phyloP scores from a whole-genome alignment of 2,113 vertebrate genomes.

The Pungitius pungitius region DNA sequence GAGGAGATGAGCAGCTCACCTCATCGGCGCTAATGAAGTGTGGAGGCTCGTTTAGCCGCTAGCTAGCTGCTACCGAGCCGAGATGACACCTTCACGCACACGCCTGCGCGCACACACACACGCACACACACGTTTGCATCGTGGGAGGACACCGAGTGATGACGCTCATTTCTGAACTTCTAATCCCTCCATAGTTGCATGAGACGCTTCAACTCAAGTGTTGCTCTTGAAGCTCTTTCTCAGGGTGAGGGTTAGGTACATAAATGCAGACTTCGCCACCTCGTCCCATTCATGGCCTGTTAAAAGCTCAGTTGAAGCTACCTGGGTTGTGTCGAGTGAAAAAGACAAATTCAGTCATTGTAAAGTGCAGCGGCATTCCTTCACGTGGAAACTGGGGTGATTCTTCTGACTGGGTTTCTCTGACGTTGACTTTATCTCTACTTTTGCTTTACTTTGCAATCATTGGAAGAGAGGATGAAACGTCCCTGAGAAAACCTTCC shows the following conservation, averaged over 20 bases:
- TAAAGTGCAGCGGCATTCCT: neutral
- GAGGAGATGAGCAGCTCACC: constrained; percentile 96
- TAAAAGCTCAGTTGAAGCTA: neutral
- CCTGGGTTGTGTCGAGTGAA: neutral
- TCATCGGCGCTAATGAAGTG: constrained; percentile 99
- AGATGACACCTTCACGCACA: constrained; percentile 74
- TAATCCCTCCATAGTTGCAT: constrained; percentile 20
- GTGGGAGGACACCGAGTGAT: constrained; percentile 21
- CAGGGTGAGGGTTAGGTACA: constrained; percentile 23
- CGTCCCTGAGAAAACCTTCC: neutral
- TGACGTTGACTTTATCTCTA: neutral
- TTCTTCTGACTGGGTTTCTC: neutral
- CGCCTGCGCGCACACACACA: constrained; percentile 46
- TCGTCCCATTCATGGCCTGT: neutral
- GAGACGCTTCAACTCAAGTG: constrained; percentile 17
- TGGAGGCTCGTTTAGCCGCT: constrained; percentile 97
- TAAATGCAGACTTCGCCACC: neutral
- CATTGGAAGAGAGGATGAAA: no score
- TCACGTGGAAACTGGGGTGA: neutral
- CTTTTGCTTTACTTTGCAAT: neutral
- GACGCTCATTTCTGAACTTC: constrained; percentile 26
- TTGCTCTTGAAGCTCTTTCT: constrained; percentile 7
- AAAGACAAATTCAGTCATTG: neutral
- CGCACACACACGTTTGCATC: constrained; percentile 28
- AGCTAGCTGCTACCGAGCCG: constrained; percentile 82